Conservation (phyloP, 1,140 invertebrate genomes). For the Trichonephila inaurata region DNA sequence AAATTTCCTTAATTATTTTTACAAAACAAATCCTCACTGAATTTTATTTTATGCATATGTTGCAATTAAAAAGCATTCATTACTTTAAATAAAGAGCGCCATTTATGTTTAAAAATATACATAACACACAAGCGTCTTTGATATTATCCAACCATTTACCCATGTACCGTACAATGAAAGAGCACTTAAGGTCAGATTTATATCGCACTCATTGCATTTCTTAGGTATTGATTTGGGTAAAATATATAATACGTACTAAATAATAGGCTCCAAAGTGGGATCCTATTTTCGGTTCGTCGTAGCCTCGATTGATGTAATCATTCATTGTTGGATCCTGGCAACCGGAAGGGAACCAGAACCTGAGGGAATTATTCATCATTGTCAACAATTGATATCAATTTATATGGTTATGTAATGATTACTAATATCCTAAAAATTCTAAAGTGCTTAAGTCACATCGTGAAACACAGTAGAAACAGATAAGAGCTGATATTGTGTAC, state of each 20-base stretch:
- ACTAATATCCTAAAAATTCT: neutral
- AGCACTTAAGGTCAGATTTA: no score
- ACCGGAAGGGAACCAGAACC: slow-evolving; percentile 72
- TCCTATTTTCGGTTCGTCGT: slow-evolving; percentile 74
- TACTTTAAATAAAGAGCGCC: no score
- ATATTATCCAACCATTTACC: no score
- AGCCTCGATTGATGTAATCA: slow-evolving; percentile 73
- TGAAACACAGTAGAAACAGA: neutral
- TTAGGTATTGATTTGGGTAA: neutral
- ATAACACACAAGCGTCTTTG: no score
- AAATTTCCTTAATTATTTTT: no score
- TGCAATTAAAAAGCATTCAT: no score
- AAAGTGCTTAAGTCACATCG: neutral
- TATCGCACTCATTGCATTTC: no score
- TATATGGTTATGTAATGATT: neutral
- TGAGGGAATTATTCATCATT: slow-evolving; percentile 38
- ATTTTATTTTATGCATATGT: no score
- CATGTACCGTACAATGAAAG: no score
- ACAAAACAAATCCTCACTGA: no score
- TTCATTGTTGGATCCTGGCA: slow-evolving; percentile 72
- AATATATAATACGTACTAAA: slow-evolving; percentile 69
- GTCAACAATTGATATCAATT: neutral
- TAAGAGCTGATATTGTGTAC: neutral
- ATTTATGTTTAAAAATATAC: no score
- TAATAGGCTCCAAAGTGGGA: slow-evolving; percentile 75